These are phyloP conservation scores for Drosophila burlai DNA, from an alignment of 1,140 invertebrate genomes.

Conservation along the genomic window DNA sequence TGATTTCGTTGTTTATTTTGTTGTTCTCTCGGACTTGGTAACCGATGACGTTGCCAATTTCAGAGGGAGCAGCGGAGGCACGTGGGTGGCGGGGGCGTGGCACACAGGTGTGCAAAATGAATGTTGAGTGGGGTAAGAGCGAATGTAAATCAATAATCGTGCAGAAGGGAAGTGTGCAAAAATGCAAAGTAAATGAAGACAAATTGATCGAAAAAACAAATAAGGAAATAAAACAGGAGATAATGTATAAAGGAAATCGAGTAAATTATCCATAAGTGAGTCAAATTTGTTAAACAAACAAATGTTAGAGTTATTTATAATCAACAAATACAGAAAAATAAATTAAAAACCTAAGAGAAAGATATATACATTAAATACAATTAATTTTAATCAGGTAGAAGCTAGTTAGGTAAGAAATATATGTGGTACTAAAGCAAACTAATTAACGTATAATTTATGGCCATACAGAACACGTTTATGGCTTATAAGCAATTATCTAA, in stretches of 20 bases:
- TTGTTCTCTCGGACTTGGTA: conserved; percentile 38
- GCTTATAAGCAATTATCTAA: conserved; percentile 8
- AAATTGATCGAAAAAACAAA: conserved; percentile 50
- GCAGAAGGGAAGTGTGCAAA: conserved; percentile 41
- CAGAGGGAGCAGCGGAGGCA: neutral
- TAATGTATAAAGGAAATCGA: neutral
- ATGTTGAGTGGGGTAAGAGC: conserved; percentile 41
- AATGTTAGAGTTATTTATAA: neutral
- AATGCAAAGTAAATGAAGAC: conserved; percentile 60
- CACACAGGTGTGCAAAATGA: conserved; percentile 71
- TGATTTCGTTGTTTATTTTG: conserved; percentile 50
- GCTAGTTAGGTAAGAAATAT: conserved; percentile 1
- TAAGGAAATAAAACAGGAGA: conserved; percentile 12
- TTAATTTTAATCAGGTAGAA: neutral
- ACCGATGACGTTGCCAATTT: conserved; percentile 39
- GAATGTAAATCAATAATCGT: conserved; percentile 66
- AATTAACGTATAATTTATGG: neutral
- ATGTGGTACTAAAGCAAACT: neutral
- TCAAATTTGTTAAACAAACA: neutral
- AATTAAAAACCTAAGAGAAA: neutral
- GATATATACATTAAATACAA: neutral
- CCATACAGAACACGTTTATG: conserved; percentile 20
- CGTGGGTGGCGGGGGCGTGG: conserved; percentile 21
- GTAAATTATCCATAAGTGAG: neutral
- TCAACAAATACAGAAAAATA: neutral